Base-by-base conservation (phyloP, 2,113 vertebrate genomes). In the Rhea pennata region DNA sequence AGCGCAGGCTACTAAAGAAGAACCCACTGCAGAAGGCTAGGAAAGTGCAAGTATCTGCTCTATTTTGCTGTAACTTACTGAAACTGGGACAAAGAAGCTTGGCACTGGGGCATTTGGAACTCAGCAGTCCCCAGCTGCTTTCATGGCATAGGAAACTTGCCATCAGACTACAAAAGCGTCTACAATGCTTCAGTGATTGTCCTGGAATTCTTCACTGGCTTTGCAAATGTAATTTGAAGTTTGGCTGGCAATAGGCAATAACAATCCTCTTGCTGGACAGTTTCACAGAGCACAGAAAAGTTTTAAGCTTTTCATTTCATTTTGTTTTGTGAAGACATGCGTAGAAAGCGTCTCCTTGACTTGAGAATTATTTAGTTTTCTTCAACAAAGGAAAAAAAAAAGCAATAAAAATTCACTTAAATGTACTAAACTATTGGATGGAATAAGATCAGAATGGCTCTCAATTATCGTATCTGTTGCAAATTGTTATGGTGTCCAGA, bases 1-100 rank as follows among this genome's bases (percentile, higher is more conserved):
- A 86, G 76, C 44, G 33, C 17, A 76, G 50, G 12, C 39, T 86
- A 16, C 66, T 26, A 59, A 56, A 86, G 13, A 46, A 66, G 42
- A 87, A 93, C 19, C 9, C 10, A 10, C 2, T 85, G 53, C 50
- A 81, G 44, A 54, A 85, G 91, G 71, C 40, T 65, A 42, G 22
- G 62, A 84, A 83, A 69, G 23, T 59, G 46, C 85, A 61, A 0
- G 0, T 7, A 8, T 42, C 0, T 0, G 44, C 69, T 88, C 94
- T 75, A 53, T 93, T 92, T 95, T 91, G 31, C 81, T 83, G 39
- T 88, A 84, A 39, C 72, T 88, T 88, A 66, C 74, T 92, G 84
- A 96, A 96, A 97, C 69, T 92, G 79, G 94, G 92, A 79, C 88
- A 95, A 93, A 88, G 75, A 58, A 87, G 42, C 72, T 94, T 97